A percentile compares a stretch with the other conserved stretches of the same genome.
Evolutionary conservation across 2,888 invertebrate species (phyloP).

Genomic region (Thecocarcelia acutangulata): DNA sequence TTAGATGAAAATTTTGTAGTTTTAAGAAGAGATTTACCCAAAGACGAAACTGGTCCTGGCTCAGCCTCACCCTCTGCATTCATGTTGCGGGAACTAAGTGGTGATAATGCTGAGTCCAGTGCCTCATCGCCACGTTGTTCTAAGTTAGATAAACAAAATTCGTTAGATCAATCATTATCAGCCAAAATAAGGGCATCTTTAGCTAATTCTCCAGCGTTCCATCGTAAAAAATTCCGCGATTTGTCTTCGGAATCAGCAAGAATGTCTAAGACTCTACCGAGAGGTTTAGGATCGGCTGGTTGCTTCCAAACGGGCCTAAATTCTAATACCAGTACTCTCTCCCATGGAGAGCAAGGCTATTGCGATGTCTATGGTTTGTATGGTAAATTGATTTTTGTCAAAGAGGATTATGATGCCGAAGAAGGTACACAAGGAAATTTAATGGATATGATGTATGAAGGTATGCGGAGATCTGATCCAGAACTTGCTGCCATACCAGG

Average conservation of each 20-base stretch:
- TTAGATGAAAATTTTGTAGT: conserved; percentile 78
- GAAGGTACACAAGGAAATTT: conserved; percentile 86
- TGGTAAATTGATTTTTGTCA: conserved; percentile 93
- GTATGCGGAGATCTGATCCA: conserved; percentile 90
- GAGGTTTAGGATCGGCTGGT: conserved; percentile 83
- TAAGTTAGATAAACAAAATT: conserved; percentile 86
- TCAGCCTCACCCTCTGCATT: conserved; percentile 67
- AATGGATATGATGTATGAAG: conserved; percentile 86
- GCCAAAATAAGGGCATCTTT: conserved; percentile 85
- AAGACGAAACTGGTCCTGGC: conserved; percentile 73
- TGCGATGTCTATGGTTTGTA: conserved; percentile 95
- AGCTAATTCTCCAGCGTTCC: conserved; percentile 85
- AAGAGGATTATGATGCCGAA: conserved; percentile 87
- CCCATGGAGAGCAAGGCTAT: conserved; percentile 85
- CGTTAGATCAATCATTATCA: conserved; percentile 83
- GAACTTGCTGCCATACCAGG: conserved; percentile 92
- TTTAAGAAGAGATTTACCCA: conserved; percentile 77
- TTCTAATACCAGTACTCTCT: conserved; percentile 84
- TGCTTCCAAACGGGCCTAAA: conserved; percentile 79
- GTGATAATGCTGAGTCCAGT: conserved; percentile 71
- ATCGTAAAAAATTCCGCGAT: conserved; percentile 83
- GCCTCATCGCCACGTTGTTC: conserved; percentile 77
- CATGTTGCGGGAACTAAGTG: conserved; percentile 71
- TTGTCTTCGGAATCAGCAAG: conserved; percentile 84
- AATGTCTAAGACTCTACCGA: conserved; percentile 90